A percentile compares a stretch with the other conserved stretches of the same genome.
Conservation (phyloP, 2,113 vertebrate genomes). For the Apodemus sylvaticus region DNA sequence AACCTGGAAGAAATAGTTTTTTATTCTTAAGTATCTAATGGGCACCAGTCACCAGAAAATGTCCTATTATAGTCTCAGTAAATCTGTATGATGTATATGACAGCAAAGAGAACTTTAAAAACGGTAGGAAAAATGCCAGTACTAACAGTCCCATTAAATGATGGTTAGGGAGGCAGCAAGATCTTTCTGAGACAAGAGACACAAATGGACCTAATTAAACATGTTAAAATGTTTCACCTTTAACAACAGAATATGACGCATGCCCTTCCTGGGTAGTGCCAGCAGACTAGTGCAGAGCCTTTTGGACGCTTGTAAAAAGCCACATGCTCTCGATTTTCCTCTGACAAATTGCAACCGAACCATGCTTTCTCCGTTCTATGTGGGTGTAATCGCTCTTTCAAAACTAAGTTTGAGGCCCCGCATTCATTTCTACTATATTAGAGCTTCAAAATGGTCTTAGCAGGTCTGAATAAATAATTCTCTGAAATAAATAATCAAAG, state of each 20-base stretch:
- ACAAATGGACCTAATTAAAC: neutral
- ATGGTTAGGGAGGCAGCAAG: neutral
- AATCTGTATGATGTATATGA: neutral
- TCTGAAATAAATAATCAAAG: slow-evolving; percentile 42
- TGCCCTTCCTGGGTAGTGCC: neutral
- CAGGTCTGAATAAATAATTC: slow-evolving; percentile 47
- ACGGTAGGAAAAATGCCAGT: neutral
- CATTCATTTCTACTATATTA: slow-evolving; percentile 27
- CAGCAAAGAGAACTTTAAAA: neutral
- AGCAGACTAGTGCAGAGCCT: neutral
- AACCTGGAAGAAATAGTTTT: neutral
- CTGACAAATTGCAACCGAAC: slow-evolving; percentile 4
- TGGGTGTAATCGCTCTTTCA: neutral
- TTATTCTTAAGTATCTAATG: neutral
- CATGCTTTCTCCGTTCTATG: neutral
- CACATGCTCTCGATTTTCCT: neutral
- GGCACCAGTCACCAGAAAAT: neutral
- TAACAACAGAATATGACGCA: neutral
- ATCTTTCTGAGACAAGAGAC: neutral
- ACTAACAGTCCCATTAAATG: neutral
- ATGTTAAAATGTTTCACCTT: neutral
- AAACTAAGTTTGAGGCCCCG: neutral
- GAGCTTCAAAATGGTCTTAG: slow-evolving; percentile 49
- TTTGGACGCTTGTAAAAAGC: neutral
- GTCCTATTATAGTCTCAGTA: neutral